Conservation (phyloP, 1,140 invertebrate genomes). For the Battus philenor region DNA sequence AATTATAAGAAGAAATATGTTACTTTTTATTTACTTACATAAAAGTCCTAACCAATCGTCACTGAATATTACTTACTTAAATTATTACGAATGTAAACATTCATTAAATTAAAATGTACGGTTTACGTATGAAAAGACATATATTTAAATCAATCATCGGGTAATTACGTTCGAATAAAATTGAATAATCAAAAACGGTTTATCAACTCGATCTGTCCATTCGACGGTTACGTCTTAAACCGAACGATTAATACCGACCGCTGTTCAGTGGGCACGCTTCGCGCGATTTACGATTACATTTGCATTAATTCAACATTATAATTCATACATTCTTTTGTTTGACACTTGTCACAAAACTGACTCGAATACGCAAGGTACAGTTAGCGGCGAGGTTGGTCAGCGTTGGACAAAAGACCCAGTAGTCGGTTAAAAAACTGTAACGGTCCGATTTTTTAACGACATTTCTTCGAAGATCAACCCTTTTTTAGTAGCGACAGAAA, state of each 20-base stretch:
- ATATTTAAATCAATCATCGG: too few relatives aligned
- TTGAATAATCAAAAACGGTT: background rate
- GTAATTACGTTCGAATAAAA: too few relatives aligned
- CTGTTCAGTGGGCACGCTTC: slow-evolving; percentile 21
- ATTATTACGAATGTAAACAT: too few relatives aligned
- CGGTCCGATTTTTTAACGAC: slow-evolving; percentile 58
- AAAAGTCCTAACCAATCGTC: too few relatives aligned
- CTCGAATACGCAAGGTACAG: slow-evolving; percentile 28
- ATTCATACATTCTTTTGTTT: slow-evolving; percentile 38
- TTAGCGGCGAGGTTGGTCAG: slow-evolving; percentile 16
- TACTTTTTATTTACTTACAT: too few relatives aligned
- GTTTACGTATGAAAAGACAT: too few relatives aligned
- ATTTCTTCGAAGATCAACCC: slow-evolving; percentile 49
- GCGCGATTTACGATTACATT: slow-evolving; percentile 29
- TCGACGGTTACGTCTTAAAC: slow-evolving; percentile 14
- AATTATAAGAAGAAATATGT: too few relatives aligned
- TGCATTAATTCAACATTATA: slow-evolving; percentile 38
- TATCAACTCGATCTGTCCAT: slow-evolving; percentile 17
- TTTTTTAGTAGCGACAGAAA: slow-evolving; percentile 40
- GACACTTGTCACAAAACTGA: slow-evolving; percentile 22
- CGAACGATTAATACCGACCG: slow-evolving; percentile 17
- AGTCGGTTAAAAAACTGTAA: slow-evolving; percentile 47
- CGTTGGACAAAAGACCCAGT: slow-evolving; percentile 36
- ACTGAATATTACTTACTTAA: too few relatives aligned
- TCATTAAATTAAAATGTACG: too few relatives aligned